phyloP scores from a whole-genome alignment of 2,888 invertebrate genomes.

The Hartigia nigra region DNA sequence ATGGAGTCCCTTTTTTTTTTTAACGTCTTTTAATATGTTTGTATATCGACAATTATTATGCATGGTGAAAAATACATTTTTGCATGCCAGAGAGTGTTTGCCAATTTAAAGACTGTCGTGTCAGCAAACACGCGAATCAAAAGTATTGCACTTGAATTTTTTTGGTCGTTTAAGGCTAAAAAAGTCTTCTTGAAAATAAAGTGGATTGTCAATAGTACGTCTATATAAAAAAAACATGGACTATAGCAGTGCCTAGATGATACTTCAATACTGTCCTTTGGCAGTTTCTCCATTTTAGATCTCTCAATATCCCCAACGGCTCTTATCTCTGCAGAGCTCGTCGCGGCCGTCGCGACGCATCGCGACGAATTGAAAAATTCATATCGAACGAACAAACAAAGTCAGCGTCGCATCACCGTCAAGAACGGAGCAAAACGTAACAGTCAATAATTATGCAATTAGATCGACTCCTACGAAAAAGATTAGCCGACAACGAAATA shows the following conservation, averaged over 20 bases:
- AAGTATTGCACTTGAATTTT: neutral
- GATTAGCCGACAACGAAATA: neutral
- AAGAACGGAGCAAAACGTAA: neutral
- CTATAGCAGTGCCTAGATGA: neutral
- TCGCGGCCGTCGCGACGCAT: neutral
- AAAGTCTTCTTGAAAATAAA: neutral
- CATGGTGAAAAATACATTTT: neutral
- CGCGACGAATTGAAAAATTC: neutral
- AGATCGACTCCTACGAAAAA: neutral
- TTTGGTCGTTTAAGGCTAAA: neutral
- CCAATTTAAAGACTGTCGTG: neutral
- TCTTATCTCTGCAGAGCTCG: neutral
- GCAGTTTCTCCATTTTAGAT: neutral
- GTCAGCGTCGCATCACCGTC: neutral
- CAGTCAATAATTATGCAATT: neutral
- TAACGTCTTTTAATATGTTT: no score
- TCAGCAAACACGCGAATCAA: neutral
- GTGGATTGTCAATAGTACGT: neutral
- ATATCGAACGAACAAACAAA: neutral
- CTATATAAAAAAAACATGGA: neutral
- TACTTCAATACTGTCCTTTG: neutral
- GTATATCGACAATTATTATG: neutral
- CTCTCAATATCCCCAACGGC: neutral
- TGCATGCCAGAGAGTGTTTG: neutral
- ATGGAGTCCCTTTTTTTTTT: neutral